phyloP scores from a whole-genome alignment of 2,113 vertebrate species.

The Hippocampus mohnikei region DNA sequence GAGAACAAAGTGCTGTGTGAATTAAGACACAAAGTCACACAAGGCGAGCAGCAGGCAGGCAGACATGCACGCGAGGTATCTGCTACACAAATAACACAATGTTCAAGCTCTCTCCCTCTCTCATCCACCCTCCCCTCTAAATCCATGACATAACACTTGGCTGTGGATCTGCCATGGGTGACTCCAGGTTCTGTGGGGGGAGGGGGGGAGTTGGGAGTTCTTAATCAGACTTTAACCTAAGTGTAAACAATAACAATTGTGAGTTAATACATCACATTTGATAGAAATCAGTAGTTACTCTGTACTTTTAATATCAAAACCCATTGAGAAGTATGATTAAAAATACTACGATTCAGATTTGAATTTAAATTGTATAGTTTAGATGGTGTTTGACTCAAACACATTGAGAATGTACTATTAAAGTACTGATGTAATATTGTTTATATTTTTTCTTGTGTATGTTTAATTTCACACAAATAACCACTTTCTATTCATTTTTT shows the following conservation, averaged over 20 bases:
- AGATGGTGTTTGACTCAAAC: background rate
- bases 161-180: conserved; percentile 32
- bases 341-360: background rate
- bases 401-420: too few species aligned
- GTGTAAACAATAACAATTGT: background rate
- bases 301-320: background rate
- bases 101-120: conserved; percentile 36
- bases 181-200: conserved; percentile 24
- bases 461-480: background rate
- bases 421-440: background rate
- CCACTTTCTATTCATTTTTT: background rate
- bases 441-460: background rate
- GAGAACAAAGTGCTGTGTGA: conserved; percentile 29
- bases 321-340: background rate
- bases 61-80: conserved; percentile 46
- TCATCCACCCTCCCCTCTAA: conserved; percentile 29
- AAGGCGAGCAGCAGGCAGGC: conserved; percentile 39
- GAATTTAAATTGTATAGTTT: background rate
- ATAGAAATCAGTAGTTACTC: background rate
- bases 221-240: conserved; percentile 10
- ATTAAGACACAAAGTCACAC: conserved; percentile 40
- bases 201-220: background rate
- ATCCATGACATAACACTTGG: conserved; percentile 60
- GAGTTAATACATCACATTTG: background rate
- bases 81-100: conserved; percentile 49